Evolutionary conservation across 1,140 invertebrate species (phyloP), one percentile per base, ranked within the genome.

Genomic region (Lerema accius): DNA sequence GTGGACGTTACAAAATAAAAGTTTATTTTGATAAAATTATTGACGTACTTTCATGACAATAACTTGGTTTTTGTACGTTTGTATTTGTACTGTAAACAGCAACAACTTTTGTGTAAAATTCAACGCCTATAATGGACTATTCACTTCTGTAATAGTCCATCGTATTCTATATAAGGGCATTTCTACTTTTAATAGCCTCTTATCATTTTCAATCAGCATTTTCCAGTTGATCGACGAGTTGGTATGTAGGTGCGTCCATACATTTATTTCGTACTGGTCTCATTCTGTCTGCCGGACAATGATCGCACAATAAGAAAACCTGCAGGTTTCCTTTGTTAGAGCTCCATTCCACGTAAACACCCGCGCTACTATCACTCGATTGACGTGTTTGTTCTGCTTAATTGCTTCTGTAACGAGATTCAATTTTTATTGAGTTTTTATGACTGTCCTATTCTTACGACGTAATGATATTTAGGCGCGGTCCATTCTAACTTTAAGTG

Each of bases 301-400:
- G 71, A 63, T 62, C 69, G 61, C 68, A 63, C 67, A 72, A 75
- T 77, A 76, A 70, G 73, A 78, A 78, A 76, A 72, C 63, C 56
- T 58, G 15, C 63, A 65, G 70, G 56, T 73, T 78, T 75, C 64
- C 67, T 70, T 79, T 70, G 64, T 72, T 32, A 13, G 39, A 50
- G 64, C 45, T 61, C n/a, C n/a, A n/a, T 42, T 71, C 35, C 63
- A 23, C 35, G 48, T 45, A 59, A 65, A 67, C 70, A 68, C 66
- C 67, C 69, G 63, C 63, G 53, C 55, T 55, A 53, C 70, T 75
- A 78, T 77, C 70, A 37, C 65, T 63, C 76, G 73, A 76, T 77
- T 79, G 75, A 80, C 67, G 63, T 75, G 67, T 80, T 79, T 74
- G 74, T 80, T 76, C 69, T 75, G 69, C 62, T 69, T 80, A 73